Conservation (phyloP, 2,888 invertebrate genomes). For the Sinodicranocentrus sp. region DNA sequence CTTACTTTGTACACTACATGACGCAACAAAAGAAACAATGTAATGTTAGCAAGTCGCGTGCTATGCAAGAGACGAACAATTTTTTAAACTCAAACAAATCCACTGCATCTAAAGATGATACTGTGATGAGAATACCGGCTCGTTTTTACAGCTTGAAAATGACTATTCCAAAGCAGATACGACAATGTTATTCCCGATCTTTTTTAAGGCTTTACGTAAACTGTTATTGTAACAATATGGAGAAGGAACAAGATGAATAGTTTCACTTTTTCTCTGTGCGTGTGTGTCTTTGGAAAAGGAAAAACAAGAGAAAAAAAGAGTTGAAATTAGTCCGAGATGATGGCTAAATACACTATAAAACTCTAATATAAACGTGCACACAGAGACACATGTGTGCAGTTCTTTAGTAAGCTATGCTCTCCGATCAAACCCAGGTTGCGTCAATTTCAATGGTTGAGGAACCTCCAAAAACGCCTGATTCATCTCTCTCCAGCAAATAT, state of each 20-base stretch:
- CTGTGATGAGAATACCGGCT: not conserved
- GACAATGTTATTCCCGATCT: slow-evolving; percentile 9
- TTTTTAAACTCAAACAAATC: too few species aligned
- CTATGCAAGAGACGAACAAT: too few species aligned
- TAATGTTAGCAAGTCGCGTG: too few species aligned
- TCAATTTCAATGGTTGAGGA: slow-evolving; percentile 17
- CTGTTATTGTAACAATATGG: slow-evolving; percentile 43
- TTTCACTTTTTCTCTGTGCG: not conserved
- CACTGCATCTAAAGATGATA: too few species aligned
- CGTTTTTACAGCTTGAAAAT: not conserved
- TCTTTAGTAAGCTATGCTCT: not conserved
- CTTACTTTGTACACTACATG: too few species aligned
- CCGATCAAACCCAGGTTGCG: not conserved
- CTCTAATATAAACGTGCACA: too few species aligned
- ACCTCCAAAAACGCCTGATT: not conserved
- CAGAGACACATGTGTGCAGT: too few species aligned
- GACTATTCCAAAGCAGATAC: slow-evolving; percentile 7
- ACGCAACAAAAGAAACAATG: too few species aligned
- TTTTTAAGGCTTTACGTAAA: slow-evolving; percentile 24
- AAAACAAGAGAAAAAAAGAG: slow-evolving; percentile 30
- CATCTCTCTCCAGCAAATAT: slow-evolving; percentile 38
- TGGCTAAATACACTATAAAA: too few species aligned
- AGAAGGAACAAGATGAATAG: slow-evolving; percentile 28
- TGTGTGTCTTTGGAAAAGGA: not conserved
- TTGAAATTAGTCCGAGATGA: too few species aligned